Percentiles rank a stretch among this genome's conserved stretches.
Conservation (phyloP, 2,888 invertebrate genomes). For the Tanaodytes sp. region DNA sequence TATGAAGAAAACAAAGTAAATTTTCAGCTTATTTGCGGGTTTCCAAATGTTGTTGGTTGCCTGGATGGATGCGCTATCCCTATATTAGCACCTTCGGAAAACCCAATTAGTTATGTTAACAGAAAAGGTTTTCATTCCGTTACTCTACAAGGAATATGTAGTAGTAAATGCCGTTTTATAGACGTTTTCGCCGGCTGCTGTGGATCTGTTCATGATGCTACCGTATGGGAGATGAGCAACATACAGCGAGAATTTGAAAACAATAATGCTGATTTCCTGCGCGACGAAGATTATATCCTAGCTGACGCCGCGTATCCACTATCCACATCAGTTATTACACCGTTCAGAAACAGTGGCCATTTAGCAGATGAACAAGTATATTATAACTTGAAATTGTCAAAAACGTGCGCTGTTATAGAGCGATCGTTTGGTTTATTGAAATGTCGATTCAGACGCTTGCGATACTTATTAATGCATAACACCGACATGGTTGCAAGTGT, state of each 20-base stretch:
- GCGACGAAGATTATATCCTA: slow-evolving; percentile 2
- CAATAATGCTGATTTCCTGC: background rate
- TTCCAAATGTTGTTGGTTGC: slow-evolving; percentile 21
- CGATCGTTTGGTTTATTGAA: slow-evolving; percentile 15
- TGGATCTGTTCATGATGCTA: slow-evolving; percentile 19
- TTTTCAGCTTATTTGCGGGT: slow-evolving; percentile 6
- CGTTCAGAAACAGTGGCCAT: slow-evolving; percentile 18
- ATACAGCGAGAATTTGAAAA: background rate
- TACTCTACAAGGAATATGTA: slow-evolving; percentile 10
- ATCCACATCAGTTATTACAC: background rate
- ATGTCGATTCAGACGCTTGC: slow-evolving; percentile 1
- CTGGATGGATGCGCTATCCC: slow-evolving; percentile 20
- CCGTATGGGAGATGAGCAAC: slow-evolving; percentile 10
- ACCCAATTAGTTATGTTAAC: slow-evolving; percentile 19
- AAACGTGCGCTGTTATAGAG: slow-evolving; percentile 14
- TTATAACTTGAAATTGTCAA: slow-evolving; percentile 9
- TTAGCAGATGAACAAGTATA: slow-evolving; percentile 5
- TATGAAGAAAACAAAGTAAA: background rate
- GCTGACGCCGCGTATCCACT: slow-evolving; percentile 20
- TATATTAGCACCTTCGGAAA: background rate
- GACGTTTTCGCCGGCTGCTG: slow-evolving; percentile 18
- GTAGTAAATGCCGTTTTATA: background rate
- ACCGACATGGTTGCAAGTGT: slow-evolving; percentile 11
- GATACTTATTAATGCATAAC: background rate
- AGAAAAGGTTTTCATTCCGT: slow-evolving; percentile 24